Base-by-base conservation (phyloP, 2,113 vertebrate species). In the Podarcis cretensis region DNA sequence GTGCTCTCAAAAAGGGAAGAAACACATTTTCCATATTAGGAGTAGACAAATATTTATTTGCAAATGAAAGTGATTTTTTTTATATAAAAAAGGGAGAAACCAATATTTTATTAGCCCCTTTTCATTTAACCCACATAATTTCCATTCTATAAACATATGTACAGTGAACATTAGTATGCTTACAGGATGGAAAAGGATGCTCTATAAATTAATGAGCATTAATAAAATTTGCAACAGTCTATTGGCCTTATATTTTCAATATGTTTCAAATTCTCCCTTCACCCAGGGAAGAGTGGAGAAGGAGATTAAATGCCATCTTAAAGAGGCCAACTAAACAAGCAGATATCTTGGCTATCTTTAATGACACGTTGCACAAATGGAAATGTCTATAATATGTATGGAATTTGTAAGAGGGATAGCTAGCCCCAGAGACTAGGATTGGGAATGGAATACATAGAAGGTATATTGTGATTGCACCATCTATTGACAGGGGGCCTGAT, bases 41-140 rank as follows among this genome's bases (percentile, higher is more conserved):
- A 25, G 6, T 84, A 92, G 16, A 35, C 21, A 91, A 91, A 93
- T 90, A 91, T 78, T 91, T 87, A 54, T 7, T 88, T 80, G 14
- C 40, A 82, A 91, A 83, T 3, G 65, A 10, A 90, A 90, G 32
- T 14, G 43, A 69, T 74, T 4, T 20, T 20, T 63, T 63, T 20
- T 63, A 20, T 63, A 18, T 63, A 48, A 48, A 48, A 54, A 54
- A 54, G 48, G 90, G 88, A 54, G 2, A 13, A 82, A 65, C 1
- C 20, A 3, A 65, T 69, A 87, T 83, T 87, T 88, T 87, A 63
- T 84, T 77, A 74, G 65, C 4, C 84, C 57, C 66, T 25, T 54
- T 4, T 81, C 88, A 57, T 81, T 12, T 57, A 35, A 71, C 71
- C 5, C 71, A 32, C 3, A n/a, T 4, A 30, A 23, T 12, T 20